Conservation (phyloP, 1,140 invertebrate genomes). For the Protaetia brevitarsis region DNA sequence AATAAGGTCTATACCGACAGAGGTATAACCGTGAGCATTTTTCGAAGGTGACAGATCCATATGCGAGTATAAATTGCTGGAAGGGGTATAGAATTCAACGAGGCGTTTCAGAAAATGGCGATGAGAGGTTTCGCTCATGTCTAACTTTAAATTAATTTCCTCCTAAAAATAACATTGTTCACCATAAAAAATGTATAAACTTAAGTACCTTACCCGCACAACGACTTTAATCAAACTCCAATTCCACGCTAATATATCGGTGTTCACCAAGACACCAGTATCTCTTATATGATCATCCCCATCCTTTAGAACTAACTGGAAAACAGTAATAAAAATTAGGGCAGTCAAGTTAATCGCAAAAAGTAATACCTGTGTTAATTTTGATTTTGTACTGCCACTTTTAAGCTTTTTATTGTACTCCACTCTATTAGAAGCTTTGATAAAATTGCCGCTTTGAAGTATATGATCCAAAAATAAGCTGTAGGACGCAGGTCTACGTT, state of each 20-base stretch:
- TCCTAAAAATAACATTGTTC: constrained; percentile 30
- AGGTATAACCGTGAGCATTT: constrained; percentile 61
- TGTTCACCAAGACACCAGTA: constrained; percentile 69
- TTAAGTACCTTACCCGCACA: constrained; percentile 61
- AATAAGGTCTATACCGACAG: constrained; percentile 72
- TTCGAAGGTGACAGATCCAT: constrained; percentile 56
- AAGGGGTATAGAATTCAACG: constrained; percentile 83
- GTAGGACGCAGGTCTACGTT: constrained; percentile 70
- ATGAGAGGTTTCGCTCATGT: constrained; percentile 71
- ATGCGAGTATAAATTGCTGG: constrained; percentile 80
- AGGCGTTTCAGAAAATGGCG: constrained; percentile 77
- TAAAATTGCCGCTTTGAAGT: constrained; percentile 39
- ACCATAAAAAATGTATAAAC: constrained; percentile 18
- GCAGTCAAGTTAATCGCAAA: not conserved
- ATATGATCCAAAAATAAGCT: constrained; percentile 83
- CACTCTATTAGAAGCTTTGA: constrained; percentile 31
- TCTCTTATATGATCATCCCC: constrained; percentile 69
- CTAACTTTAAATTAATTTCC: constrained; percentile 46
- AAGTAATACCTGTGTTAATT: constrained; percentile 42
- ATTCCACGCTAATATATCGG: constrained; percentile 74
- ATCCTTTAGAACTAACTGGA: constrained; percentile 53
- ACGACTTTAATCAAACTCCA: constrained; percentile 79
- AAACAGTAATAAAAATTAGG: constrained; percentile 5
- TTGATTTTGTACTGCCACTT: constrained; percentile 36
- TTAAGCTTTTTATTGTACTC: constrained; percentile 30